phyloP scores from a whole-genome alignment of 2,113 vertebrate species.

The Pomatostomus ruficeps region DNA sequence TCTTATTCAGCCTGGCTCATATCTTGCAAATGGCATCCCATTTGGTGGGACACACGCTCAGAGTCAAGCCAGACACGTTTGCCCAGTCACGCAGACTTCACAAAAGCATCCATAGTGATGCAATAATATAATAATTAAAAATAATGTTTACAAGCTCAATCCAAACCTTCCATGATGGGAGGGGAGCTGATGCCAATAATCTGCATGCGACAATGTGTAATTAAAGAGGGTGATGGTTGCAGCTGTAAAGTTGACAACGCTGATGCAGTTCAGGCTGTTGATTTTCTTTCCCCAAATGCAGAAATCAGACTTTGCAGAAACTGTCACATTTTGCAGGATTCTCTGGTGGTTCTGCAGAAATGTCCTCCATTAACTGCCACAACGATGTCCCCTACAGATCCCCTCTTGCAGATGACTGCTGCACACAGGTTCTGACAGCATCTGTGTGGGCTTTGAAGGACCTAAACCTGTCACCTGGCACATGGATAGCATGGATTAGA shows the following conservation, averaged over 20 bases:
- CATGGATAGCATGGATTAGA: neutral
- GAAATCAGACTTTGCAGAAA: neutral
- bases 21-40: neutral
- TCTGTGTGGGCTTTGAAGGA: neutral
- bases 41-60: neutral
- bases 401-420: neutral
- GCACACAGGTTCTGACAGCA: neutral
- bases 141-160: neutral
- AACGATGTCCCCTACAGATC: neutral
- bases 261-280: neutral
- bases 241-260: slow-evolving; percentile 15
- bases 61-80: neutral
- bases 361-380: neutral
- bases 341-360: neutral
- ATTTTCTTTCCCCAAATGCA: neutral
- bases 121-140: neutral
- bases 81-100: neutral
- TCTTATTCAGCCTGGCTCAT: neutral
- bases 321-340: neutral
- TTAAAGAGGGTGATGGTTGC: neutral
- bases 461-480: neutral
- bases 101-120: neutral
- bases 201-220: neutral
- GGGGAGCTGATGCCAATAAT: neutral
- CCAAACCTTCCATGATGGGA: neutral